Base-by-base conservation (phyloP, 2,888 invertebrate genomes). In the Aethes cnicana region DNA sequence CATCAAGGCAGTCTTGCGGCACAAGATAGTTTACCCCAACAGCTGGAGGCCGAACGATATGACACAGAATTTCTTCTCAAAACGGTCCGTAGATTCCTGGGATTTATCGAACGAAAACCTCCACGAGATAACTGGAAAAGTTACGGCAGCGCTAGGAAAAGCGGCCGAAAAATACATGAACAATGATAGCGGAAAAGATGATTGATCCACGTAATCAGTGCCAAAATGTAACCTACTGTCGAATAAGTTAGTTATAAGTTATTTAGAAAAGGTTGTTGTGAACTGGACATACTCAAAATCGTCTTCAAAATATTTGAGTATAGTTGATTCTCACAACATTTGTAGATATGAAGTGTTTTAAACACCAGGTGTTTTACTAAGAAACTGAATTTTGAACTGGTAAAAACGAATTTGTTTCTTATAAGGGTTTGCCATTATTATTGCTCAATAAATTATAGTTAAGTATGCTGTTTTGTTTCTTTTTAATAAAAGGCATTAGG, bases 1-100 rank as follows among this genome's bases (percentile, higher is more conserved):
- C 53, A 85, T 94, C 18, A 94, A 94, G 73, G 93, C 94, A 2
- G 91, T 95, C 23, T 90, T 94, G 23, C 91, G 94, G 54, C 95
- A 95, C 72, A 95, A 94, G 77, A 93, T 95, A 47, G 90, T 90
- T 9, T 91, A 92, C 63, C 91, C 91, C 12, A 91, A 92, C 62
- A 90, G 92, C 62, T 90, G 77, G 75, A 77, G 81, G 57, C 88
- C 88, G 1, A 84, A 88, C 37, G 76, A 68, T 14, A 74, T 72
- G 7, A 88, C 87, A 1, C 74, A 83, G 2, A 54, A 74, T 1
- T 88, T 86, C 69, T 88, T 88, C 59, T 77, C 86, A 1, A 88
- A 88, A 58, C 68, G 88, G 32, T 86, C 88, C 1, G 68, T 86
- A 1, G 82, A 81, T 42, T 70, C 77, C n/a, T 90, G 82, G 62